Evolutionary conservation across 2,888 invertebrate genomes (phyloP), one percentile per base, ranked within the genome.

Genomic region (Hyalella azteca): DNA sequence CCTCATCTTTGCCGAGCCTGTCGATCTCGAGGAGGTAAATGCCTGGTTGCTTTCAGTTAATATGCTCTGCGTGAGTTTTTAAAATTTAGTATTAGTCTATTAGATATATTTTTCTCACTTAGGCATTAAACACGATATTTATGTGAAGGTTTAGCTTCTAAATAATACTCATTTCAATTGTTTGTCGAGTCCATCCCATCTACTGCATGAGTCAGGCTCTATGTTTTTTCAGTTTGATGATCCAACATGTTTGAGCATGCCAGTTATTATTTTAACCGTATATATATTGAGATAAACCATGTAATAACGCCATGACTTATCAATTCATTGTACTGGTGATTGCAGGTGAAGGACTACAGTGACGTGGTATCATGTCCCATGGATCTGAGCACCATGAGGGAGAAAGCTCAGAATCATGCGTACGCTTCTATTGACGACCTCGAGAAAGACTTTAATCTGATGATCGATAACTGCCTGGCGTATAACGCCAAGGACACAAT

Each of bases 401-500:
- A 86, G 29, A 90, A 90, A 84, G 86, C 90, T 13, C 87, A 88
- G 9, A 85, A 86, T 19, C 88, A 89, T 83, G 85, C 88, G 78
- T 90, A 90, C 84, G 78, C 89, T 9, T 91, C 91, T 77, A 90
- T 98, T 54, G 92, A 93, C 82, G 92, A 93, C 45, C 91, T 98
- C 86, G 94, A 96, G 87, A 90, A 90, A 0, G 98, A 99, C 89
- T 98, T 98, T 88, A 92, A 93, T 86, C 90, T 98, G n/a, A 98
- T 99, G 94, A 94, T 98, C 80, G 92, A 92, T 85, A 99, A 99
- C 88, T 99, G 98, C 87, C 90, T 96, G 86, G 93, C 93, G 0
- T 99, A 98, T 88, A 99, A 99, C 88, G 93, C 94, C 85, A 95
- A 95, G 87, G 97, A 97, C 86, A 97, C 97, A 0, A 93, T 97